A percentile compares a stretch with the other conserved stretches of the same genome.
These are phyloP conservation scores for Cydia splendana DNA, from an alignment of 1,140 invertebrate genomes.

Conservation along the genomic window DNA sequence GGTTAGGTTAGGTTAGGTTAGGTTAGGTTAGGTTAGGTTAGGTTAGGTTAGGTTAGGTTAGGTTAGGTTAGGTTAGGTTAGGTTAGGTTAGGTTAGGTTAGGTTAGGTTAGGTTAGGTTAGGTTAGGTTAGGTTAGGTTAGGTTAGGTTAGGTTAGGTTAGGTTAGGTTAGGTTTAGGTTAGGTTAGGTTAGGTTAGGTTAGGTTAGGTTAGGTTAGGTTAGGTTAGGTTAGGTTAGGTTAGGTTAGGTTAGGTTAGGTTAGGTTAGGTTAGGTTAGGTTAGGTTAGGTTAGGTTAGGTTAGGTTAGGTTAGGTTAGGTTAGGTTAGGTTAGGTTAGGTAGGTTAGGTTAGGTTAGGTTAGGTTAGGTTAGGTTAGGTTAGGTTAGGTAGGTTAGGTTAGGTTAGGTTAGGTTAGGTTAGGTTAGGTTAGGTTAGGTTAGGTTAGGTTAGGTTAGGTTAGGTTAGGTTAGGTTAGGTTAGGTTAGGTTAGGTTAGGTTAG, in stretches of 20 bases:
- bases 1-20: slow-evolving; percentile 42
- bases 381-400: too few relatives aligned
- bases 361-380: too few relatives aligned
- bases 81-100: slow-evolving; percentile 55
- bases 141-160: slow-evolving; percentile 59
- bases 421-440: slow-evolving; percentile 58
- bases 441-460: slow-evolving; percentile 44
- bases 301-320: slow-evolving; percentile 42
- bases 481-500: slow-evolving; percentile 44
- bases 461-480: slow-evolving; percentile 46
- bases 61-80: slow-evolving; percentile 50
- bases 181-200: slow-evolving; percentile 35
- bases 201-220: slow-evolving; percentile 33
- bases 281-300: slow-evolving; percentile 42
- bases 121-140: slow-evolving; percentile 50
- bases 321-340: too few relatives aligned
- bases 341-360: too few relatives aligned
- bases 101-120: slow-evolving; percentile 43
- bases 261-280: slow-evolving; percentile 34
- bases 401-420: slow-evolving; percentile 43
- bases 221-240: slow-evolving; percentile 40
- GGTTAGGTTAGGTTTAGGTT: slow-evolving; percentile 43
- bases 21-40: slow-evolving; percentile 42
- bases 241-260: slow-evolving; percentile 34
- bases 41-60: slow-evolving; percentile 52